Evolutionary conservation across 2,113 vertebrate species (phyloP).

Genomic region (Megaleporinus macrocephalus): DNA sequence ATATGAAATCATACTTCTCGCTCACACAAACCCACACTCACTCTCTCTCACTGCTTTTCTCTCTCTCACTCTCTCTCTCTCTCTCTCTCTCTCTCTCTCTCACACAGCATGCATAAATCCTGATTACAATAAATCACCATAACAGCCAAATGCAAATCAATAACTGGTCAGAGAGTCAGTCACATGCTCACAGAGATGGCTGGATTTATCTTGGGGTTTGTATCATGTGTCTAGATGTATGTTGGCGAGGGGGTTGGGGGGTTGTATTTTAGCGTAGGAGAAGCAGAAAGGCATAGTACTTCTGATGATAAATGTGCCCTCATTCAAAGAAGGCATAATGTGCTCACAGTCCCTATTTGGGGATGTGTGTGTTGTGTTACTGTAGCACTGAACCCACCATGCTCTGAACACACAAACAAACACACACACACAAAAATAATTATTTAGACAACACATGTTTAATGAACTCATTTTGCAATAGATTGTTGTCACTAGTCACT

Average conservation of each 20-base stretch:
- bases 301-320: constrained; percentile 30
- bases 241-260: background rate
- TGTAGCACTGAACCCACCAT: background rate
- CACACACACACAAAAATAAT: background rate
- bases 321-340: constrained; percentile 29
- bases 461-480: too few species aligned
- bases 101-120: constrained; percentile 30
- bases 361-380: background rate
- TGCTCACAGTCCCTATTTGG: constrained; percentile 4
- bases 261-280: background rate
- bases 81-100: background rate
- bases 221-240: background rate
- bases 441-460: too few species aligned
- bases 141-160: constrained; percentile 45
- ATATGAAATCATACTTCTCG: background rate
- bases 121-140: constrained; percentile 44
- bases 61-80: background rate
- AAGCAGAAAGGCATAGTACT: background rate
- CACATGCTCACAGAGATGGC: constrained; percentile 25
- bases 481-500: too few species aligned
- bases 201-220: background rate
- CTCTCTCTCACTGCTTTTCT: background rate
- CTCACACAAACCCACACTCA: background rate
- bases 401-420: background rate
- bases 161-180: constrained; percentile 29